Evolutionary conservation across 2,797 vertebrate species (phyloP), one percentile per base, ranked within the genome.

Genomic region (Poeciliopsis turneri): DNA sequence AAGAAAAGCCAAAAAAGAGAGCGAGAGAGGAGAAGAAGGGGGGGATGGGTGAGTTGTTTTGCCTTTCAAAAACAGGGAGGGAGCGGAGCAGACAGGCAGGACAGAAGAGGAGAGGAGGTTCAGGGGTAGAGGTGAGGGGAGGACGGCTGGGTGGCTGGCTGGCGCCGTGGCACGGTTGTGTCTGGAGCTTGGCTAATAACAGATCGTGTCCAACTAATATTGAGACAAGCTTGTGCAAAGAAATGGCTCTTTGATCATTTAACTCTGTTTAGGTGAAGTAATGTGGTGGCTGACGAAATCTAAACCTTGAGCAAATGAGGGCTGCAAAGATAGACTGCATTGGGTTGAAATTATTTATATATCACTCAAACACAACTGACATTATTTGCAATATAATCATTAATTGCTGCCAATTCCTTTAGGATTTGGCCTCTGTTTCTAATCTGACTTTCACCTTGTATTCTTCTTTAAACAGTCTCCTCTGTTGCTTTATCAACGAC

Each of bases 101-200:
- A 88, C n/a, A 55, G 82, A 86, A n/a, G 82, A 86, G 74, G 75
- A 90, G 81, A 87, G 81, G 86, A 89, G 90, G 87, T 82, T 69
- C 28, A 64, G 84, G 87, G 84, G 89, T 89, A 87, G 91, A 91
- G 86, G 88, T 87, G 90, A 90, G 85, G 82, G 87, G 88, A 87
- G 90, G 88, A 78, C 69, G 82, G 82, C 81, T 87, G 85, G 80
- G 79, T 82, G 90, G 82, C 89, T 82, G 90, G 82, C 89, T 91
- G 93, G 92, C 87, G 85, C 89, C 83, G 75, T 71, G 84, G 80
- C 78, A 84, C 75, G 49, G 80, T 82, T 86, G 85, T 83, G 87
- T 90, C 89, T 92, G 86, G 47, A 85, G 72, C 77, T 74, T 71
- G 20, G 80, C 80, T 86, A 79, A 82, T 84, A 87, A 78, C 82